These are phyloP conservation scores for Thera britannica DNA, from an alignment of 2,888 invertebrate species.

Conservation along the genomic window DNA sequence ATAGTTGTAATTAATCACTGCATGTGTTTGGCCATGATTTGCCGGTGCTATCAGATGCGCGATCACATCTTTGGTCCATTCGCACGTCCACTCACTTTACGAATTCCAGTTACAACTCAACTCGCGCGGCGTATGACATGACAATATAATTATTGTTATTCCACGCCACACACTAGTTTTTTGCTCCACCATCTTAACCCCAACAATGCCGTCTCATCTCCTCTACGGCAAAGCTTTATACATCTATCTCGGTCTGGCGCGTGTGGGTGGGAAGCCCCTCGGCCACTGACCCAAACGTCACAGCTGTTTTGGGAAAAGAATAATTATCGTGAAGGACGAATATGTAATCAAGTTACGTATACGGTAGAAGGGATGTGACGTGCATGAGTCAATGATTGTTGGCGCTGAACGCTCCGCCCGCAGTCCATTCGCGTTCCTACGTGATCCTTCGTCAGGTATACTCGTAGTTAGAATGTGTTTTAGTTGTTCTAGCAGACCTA, in stretches of 20 bases:
- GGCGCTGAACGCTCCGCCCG: background rate
- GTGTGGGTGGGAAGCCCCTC: slow-evolving; percentile 60
- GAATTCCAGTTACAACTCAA: slow-evolving; percentile 7
- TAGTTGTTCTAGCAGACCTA: no score
- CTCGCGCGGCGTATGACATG: slow-evolving; percentile 20
- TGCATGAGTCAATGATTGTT: background rate
- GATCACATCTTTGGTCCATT: background rate
- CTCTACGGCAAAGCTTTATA: slow-evolving; percentile 35
- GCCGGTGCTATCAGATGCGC: background rate
- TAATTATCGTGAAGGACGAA: slow-evolving; percentile 49
- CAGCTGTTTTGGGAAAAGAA: slow-evolving; percentile 67
- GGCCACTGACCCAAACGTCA: slow-evolving; percentile 63
- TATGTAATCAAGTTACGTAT: slow-evolving; percentile 42
- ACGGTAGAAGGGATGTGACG: slow-evolving; percentile 34
- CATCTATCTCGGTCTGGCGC: slow-evolving; percentile 47
- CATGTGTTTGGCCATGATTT: background rate
- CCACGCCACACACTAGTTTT: slow-evolving; percentile 50
- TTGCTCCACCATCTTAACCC: slow-evolving; percentile 53
- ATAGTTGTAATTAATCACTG: background rate
- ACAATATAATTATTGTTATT: slow-evolving; percentile 56
- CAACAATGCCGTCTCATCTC: slow-evolving; percentile 47
- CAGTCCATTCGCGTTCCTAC: background rate
- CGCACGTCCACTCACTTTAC: slow-evolving; percentile 14
- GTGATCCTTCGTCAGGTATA: background rate
- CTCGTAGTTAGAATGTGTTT: no score